Conservation (phyloP, 2,113 vertebrate genomes). For the Cervus canadensis region DNA sequence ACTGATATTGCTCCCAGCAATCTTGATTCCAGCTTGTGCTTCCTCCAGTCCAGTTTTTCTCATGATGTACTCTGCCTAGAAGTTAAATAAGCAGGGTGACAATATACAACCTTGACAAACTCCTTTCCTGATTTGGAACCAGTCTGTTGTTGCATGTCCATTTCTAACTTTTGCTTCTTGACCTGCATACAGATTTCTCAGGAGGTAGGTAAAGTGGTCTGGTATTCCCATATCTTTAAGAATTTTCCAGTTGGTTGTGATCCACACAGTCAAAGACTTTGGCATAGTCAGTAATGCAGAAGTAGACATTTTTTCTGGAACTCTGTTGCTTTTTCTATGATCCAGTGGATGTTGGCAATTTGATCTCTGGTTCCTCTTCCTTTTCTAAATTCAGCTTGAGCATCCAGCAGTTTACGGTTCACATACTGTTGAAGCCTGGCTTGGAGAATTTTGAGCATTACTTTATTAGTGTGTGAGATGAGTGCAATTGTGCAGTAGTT, state of each 20-base stretch:
- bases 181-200: background rate
- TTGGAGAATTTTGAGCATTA: background rate
- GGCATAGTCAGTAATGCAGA: background rate
- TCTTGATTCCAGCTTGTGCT: background rate
- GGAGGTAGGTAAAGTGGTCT: background rate
- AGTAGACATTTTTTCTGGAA: background rate
- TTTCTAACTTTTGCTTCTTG: background rate
- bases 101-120: background rate
- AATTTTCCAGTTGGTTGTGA: background rate
- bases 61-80: background rate
- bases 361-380: background rate
- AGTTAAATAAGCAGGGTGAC: background rate
- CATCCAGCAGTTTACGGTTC: background rate
- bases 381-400: background rate
- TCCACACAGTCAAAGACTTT: background rate
- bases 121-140: background rate
- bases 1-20: background rate
- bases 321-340: background rate
- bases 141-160: background rate
- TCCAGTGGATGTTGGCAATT: background rate
- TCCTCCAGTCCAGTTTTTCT: background rate
- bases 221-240: background rate
- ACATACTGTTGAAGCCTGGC: background rate
- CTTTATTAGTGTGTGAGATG: background rate
- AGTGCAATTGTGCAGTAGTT: background rate